A percentile compares a stretch with the other conserved stretches of the same genome.
phyloP scores from a whole-genome alignment of 2,797 vertebrate species.

The Mormyrus proboscirostris region DNA sequence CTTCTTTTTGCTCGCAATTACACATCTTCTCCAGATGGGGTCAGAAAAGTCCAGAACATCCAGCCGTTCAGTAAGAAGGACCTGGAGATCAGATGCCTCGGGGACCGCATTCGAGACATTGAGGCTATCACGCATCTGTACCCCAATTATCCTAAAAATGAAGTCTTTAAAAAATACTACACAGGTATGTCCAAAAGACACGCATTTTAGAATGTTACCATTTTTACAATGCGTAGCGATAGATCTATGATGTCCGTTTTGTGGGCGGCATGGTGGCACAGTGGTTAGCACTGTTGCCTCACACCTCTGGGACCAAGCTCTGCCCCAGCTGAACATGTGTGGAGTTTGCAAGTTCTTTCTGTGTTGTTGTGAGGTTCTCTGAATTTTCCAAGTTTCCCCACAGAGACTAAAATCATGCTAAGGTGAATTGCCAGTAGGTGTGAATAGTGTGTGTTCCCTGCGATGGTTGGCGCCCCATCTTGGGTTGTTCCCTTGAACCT shows the following conservation, averaged over 20 bases:
- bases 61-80: slow-evolving; percentile 89
- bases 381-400: not conserved
- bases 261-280: not conserved
- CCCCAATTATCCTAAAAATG: slow-evolving; percentile 71
- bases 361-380: not conserved
- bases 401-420: not conserved
- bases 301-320: not conserved
- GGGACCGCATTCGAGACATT: slow-evolving; percentile 84
- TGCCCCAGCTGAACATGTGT: not conserved
- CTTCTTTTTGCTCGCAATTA: not conserved
- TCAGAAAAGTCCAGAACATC: slow-evolving; percentile 85
- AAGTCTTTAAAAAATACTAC: slow-evolving; percentile 79
- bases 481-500: not conserved
- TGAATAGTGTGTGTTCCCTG: not conserved
- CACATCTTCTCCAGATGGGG: slow-evolving; percentile 50
- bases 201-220: not conserved
- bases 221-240: not conserved
- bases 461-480: not conserved
- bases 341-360: not conserved
- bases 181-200: slow-evolving; percentile 62
- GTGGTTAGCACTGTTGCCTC: not conserved
- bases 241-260: not conserved
- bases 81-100: slow-evolving; percentile 81
- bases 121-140: slow-evolving; percentile 74
- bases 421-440: not conserved